A percentile compares a stretch with the other conserved stretches of the same genome.
phyloP scores from a whole-genome alignment of 2,888 invertebrate species.

The Lepeophtheirus nordmannii region DNA sequence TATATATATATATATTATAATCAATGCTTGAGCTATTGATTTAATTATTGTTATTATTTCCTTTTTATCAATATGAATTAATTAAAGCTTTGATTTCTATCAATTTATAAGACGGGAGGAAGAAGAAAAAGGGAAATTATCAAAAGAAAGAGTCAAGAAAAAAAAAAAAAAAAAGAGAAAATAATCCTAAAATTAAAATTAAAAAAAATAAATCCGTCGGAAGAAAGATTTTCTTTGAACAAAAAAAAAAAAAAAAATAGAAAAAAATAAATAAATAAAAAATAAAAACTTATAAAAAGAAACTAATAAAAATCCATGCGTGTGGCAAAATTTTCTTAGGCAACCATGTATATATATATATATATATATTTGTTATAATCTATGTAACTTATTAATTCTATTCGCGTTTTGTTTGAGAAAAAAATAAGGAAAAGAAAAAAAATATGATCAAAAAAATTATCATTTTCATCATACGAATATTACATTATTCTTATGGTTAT shows the following conservation, averaged over 20 bases:
- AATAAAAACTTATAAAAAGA: neutral
- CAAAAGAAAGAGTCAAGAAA: neutral
- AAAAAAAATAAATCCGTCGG: conserved; percentile 1
- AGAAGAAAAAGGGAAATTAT: neutral
- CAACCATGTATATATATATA: neutral
- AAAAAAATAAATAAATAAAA: neutral
- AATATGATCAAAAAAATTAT: neutral
- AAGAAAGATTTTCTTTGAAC: neutral
- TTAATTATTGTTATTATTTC: too few species aligned
- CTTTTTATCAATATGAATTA: too few species aligned
- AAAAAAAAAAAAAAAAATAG: neutral
- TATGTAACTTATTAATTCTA: conserved; percentile 4
- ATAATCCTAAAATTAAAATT: neutral
- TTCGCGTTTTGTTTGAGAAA: conserved; percentile 3
- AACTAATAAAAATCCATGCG: neutral
- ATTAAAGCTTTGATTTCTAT: too few species aligned
- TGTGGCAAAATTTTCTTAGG: conserved; percentile 1
- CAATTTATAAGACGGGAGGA: too few species aligned
- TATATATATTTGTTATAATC: neutral
- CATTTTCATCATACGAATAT: neutral
- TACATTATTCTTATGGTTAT: conserved; percentile 5
- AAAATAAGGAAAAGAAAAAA: neutral
- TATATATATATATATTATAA: too few species aligned
- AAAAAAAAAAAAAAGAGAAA: neutral
- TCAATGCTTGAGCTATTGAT: too few species aligned